A percentile compares a stretch with the other conserved stretches of the same genome.
These are phyloP conservation scores for Panulirus ornatus DNA, from an alignment of 1,140 invertebrate species.

Conservation along the genomic window DNA sequence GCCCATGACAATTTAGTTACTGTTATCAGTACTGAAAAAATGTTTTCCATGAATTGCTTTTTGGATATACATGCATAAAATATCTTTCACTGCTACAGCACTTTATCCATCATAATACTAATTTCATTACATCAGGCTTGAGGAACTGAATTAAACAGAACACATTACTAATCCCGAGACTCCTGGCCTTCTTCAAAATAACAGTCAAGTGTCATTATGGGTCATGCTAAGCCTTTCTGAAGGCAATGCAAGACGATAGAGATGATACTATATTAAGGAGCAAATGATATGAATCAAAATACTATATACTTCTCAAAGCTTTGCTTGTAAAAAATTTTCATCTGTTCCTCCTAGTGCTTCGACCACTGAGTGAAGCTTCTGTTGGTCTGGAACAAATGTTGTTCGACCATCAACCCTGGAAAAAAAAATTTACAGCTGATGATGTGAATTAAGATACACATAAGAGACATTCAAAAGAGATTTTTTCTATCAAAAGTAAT, in stretches of 20 bases:
- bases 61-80: too few relatives aligned
- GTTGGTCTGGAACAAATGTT: not conserved
- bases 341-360: not conserved
- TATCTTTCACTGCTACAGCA: too few relatives aligned
- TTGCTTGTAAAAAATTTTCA: not conserved
- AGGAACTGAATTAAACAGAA: too few relatives aligned
- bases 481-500: not conserved
- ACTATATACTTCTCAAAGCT: not conserved
- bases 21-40: too few relatives aligned
- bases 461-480: not conserved
- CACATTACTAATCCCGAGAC: too few relatives aligned
- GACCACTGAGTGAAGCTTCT: not conserved
- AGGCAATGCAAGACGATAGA: not conserved
- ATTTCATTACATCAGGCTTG: too few relatives aligned
- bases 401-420: slow-evolving; percentile 1
- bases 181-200: too few relatives aligned
- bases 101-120: too few relatives aligned
- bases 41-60: too few relatives aligned
- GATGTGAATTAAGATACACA: not conserved
- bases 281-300: not conserved
- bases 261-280: not conserved
- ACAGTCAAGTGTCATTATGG: slow-evolving; percentile 76
- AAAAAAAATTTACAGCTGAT: not conserved
- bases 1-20: too few relatives aligned
- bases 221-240: not conserved